phyloP scores from a whole-genome alignment of 2,797 vertebrate species.

The Microtus obscurus region DNA sequence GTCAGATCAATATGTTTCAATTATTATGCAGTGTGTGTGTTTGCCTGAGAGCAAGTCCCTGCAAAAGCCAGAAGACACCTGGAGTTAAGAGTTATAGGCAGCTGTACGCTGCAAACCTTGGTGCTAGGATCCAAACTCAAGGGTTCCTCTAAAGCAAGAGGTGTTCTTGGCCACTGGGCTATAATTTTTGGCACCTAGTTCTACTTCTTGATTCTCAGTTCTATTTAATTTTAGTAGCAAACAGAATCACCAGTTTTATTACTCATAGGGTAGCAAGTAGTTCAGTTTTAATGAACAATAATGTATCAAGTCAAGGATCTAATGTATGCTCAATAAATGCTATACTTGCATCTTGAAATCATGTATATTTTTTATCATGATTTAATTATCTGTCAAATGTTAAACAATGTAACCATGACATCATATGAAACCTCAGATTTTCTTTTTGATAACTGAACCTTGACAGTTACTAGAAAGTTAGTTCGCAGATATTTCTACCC shows the following conservation, averaged over 20 bases:
- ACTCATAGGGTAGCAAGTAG: not conserved
- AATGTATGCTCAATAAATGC: not conserved
- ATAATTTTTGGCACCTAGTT: not conserved
- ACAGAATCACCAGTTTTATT: not conserved
- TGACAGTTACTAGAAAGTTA: not conserved
- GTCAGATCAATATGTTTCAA: not conserved
- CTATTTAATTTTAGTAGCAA: not conserved
- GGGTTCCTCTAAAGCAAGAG: not conserved
- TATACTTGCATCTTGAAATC: not conserved
- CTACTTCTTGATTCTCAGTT: not conserved
- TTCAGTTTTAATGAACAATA: not conserved
- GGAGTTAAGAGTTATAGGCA: not conserved
- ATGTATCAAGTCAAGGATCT: not conserved
- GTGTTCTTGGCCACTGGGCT: not conserved
- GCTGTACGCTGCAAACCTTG: not conserved
- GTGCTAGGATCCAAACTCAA: not conserved
- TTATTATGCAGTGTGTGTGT: not conserved
- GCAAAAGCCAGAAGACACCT: not conserved
- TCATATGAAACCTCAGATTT: not conserved
- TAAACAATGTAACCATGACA: not conserved
- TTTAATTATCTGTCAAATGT: not conserved
- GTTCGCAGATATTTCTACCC: not conserved
- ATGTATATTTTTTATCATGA: not conserved
- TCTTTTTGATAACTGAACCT: not conserved
- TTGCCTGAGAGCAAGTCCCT: not conserved